phyloP scores from a whole-genome alignment of 1,140 invertebrate species.

The Ridgeia piscesae region DNA sequence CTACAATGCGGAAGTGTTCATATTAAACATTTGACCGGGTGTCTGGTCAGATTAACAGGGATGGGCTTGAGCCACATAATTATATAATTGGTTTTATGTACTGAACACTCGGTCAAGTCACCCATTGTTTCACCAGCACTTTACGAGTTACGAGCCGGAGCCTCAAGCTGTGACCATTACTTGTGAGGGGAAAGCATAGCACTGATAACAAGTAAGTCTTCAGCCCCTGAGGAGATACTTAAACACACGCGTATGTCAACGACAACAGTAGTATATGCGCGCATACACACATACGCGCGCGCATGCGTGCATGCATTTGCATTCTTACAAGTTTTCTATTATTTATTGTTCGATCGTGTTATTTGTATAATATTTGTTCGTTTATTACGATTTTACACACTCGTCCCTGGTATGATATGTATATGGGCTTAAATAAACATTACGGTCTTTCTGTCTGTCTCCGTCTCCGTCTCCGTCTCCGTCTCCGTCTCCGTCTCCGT shows the following conservation, averaged over 20 bases:
- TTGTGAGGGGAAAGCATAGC: neutral
- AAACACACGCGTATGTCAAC: neutral
- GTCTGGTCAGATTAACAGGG: no score
- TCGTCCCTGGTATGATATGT: no score
- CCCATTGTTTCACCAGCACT: neutral
- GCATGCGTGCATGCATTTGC: neutral
- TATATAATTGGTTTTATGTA: neutral
- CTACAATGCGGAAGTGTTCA: no score
- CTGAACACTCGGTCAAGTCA: neutral
- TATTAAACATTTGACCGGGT: no score
- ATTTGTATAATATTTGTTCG: no score
- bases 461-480: no score
- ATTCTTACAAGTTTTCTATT: neutral
- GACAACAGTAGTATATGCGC: neutral
- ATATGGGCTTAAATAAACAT: no score
- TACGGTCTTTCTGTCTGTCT: no score
- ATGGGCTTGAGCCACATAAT: neutral
- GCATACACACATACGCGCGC: neutral
- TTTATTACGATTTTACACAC: no score
- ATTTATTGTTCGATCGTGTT: no score
- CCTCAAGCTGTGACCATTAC: neutral
- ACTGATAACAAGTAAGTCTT: neutral
- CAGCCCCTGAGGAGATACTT: neutral
- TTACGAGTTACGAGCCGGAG: neutral
- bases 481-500: no score